Base-by-base conservation (phyloP, 2,797 vertebrate species). In the Lemur catta region DNA sequence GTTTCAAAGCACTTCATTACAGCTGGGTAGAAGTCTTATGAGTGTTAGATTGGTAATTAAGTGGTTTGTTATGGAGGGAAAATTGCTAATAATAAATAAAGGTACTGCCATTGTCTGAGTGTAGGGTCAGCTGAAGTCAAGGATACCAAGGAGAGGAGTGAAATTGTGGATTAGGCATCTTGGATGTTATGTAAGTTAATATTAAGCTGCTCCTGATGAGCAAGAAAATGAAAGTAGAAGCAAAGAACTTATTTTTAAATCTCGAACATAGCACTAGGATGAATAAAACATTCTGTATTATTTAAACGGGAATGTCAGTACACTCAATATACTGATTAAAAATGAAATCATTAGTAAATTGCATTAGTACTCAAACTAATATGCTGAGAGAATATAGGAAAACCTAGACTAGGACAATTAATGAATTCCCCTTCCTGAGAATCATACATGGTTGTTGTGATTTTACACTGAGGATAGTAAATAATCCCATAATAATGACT, bases 11-110 rank as follows among this genome's bases (percentile, higher is more conserved):
- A 41, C 69, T 93, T 88, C 30, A 41, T 4, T 79, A 50, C 20
- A 48, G 48, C 52, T 89, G 35, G 18, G 20, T 88, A 72, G 46
- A 91, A 93, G 57, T 76, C 85, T 78, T 85, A 80, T 84, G 67
- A 91, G 52, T 91, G 46, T 96, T 93, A 91, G 43, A 55, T 57
- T 67, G 89, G 63, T 89, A 95, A 94, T 91, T 84, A 97, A 96
- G 93, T 93, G 59, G 48, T 93, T 63, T 13, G 9, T 92, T 89
- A 74, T 76, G 50, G 59, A 90, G 13, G n/a, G 78, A 76, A 97
- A 93, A 72, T 93, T 71, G 41, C 81, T 80, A 63, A 89, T 84
- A 82, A 87, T 87, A 97, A 95, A 92, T 89, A 86, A 93, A 93
- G 33, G 7, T 76, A 48, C 33, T 71, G 4, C 26, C 55, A 8